Evolutionary conservation across 2,888 invertebrate genomes (phyloP), one percentile per base, ranked within the genome.

Genomic region (Limenitis camilla): DNA sequence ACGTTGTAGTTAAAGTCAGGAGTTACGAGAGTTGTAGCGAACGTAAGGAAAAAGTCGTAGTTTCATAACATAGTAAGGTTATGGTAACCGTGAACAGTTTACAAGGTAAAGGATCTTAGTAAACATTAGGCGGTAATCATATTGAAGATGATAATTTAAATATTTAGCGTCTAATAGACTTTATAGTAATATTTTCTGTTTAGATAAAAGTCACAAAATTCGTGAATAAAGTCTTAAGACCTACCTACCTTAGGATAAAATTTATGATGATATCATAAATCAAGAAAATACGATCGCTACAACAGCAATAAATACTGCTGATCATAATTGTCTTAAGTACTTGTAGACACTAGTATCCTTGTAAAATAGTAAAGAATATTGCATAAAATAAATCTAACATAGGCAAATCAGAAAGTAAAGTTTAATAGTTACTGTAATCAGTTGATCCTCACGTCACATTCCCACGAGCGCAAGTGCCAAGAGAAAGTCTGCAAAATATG

Each of bases 11-110:
- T 46, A 61, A n/a, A n/a, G 66, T 64, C 66, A 61, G 58, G 63
- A 58, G 64, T 36, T 40, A 35, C 35, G 30, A 19, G 27, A 47
- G 33, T 19, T 48, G 27, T 41, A 49, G n/a, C n/a, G n/a, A n/a
- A 64, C 70, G 78, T 77, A 78, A 81, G 82, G 82, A 81, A 82
- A 78, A 81, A 65, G 61, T 61, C 58, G 57, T 43, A 42, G 69
- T 74, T 74, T 78, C 70, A 72, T 75, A 76, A 77, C 60, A 43
- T 35, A 42, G 49, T 64, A 65, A 69, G 70, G 68, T 65, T 61
- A 55, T 54, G 49, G 43, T 55, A 61, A 61, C 70, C 70, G 66
- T 67, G 68, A 67, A 63, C 61, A 36, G 43, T 43, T 46, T 53
- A 42, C 69, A 69, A 72, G 70, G 68, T 65, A 66, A 71, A 62